A percentile compares a stretch with the other conserved stretches of the same genome.
Conservation (phyloP, 2,888 invertebrate species). For the Gymnosoma rotundatum region DNA sequence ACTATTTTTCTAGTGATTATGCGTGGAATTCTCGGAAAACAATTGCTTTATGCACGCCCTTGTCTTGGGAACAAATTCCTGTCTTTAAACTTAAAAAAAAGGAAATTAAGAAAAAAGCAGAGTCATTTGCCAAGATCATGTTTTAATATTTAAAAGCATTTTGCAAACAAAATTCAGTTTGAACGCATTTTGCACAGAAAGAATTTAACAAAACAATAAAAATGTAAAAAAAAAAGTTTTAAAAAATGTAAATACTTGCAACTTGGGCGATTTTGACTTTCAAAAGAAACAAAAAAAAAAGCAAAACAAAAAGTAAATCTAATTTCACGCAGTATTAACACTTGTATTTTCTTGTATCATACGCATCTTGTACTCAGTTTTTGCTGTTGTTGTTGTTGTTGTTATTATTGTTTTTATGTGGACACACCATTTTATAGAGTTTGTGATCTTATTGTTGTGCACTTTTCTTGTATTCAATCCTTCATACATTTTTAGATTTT, state of each 20-base stretch:
- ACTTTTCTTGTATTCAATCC: conserved; percentile 29
- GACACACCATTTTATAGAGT: conserved; percentile 28
- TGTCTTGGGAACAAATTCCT: conserved; percentile 8
- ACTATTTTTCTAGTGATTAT: conserved; percentile 66
- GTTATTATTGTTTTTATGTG: conserved; percentile 23
- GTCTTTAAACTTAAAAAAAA: not conserved
- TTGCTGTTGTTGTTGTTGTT: not conserved
- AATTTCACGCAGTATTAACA: conserved; percentile 82
- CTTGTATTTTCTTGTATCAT: conserved; percentile 70
- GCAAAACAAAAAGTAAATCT: conserved; percentile 77
- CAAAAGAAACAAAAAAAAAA: conserved; percentile 41
- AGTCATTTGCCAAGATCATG: conserved; percentile 59
- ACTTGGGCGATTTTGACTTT: conserved; percentile 69
- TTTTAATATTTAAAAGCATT: conserved; percentile 23
- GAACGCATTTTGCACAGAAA: conserved; percentile 60
- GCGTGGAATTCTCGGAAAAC: conserved; percentile 74
- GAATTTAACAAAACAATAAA: conserved; percentile 13
- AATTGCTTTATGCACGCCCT: conserved; percentile 64
- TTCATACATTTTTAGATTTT: conserved; percentile 41
- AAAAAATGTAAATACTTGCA: conserved; percentile 64
- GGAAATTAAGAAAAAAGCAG: conserved; percentile 35
- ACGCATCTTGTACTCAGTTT: not conserved
- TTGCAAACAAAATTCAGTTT: conserved; percentile 4
- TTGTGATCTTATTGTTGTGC: conserved; percentile 41
- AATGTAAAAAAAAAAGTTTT: conserved; percentile 36